Percentiles rank a stretch among this genome's conserved stretches.
Conservation (phyloP, 2,888 invertebrate species). For the Caenorhabditis becei region DNA sequence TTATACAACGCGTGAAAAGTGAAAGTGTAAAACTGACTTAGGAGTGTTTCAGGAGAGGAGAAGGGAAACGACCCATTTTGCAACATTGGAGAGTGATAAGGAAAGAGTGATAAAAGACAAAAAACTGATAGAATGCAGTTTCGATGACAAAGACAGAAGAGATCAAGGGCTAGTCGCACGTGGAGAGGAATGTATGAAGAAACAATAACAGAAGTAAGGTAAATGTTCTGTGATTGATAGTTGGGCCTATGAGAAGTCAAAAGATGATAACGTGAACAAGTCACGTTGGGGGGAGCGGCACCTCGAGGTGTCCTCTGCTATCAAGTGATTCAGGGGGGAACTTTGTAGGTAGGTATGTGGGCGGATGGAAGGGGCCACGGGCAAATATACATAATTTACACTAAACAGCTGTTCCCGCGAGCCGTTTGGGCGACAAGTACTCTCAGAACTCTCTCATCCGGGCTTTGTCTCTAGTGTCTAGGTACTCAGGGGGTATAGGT, state of each 20-base stretch:
- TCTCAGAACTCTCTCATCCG: conserved; percentile 25
- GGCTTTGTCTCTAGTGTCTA: conserved; percentile 5
- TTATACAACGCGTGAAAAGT: too few species aligned
- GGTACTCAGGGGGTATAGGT: conserved; percentile 27
- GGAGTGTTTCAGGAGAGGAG: background rate
- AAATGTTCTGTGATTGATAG: conserved; percentile 45
- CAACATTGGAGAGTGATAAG: background rate
- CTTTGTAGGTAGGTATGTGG: conserved; percentile 17
- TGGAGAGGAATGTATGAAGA: too few species aligned
- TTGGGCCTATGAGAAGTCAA: conserved; percentile 12
- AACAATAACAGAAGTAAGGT: conserved; percentile 22
- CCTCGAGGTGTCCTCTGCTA: conserved; percentile 47
- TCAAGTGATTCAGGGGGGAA: conserved; percentile 47
- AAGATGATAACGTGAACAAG: conserved; percentile 42
- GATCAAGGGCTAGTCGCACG: conserved; percentile 37
- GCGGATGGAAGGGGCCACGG: conserved; percentile 5
- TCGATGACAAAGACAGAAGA: conserved; percentile 25
- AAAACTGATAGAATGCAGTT: conserved; percentile 15
- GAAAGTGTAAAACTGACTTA: too few species aligned
- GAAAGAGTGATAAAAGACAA: conserved; percentile 6
- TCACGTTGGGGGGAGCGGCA: conserved; percentile 36
- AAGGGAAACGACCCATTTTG: background rate
- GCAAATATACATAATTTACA: conserved; percentile 59
- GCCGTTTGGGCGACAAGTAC: conserved; percentile 47
- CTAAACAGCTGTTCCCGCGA: conserved; percentile 53